Conservation (phyloP, 2,113 vertebrate genomes). For the Promerops cafer region DNA sequence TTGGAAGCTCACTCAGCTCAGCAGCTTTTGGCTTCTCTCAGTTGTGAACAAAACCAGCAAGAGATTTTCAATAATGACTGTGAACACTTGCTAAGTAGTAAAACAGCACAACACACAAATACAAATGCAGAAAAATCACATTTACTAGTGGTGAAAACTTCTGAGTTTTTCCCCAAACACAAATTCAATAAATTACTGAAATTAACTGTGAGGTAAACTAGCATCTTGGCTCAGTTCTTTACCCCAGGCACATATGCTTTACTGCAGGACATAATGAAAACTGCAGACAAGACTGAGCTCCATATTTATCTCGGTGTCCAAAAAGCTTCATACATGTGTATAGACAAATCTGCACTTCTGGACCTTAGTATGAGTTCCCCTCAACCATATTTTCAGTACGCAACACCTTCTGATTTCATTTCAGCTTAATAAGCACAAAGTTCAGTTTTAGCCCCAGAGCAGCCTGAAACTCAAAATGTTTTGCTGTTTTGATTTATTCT, state of each 20-base stretch:
- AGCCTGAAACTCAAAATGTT: background rate
- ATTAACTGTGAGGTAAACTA: background rate
- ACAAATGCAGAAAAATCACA: background rate
- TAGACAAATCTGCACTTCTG: background rate
- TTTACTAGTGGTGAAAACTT: background rate
- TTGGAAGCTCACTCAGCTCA: background rate
- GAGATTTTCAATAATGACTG: background rate
- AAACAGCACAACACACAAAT: background rate
- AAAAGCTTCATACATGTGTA: background rate
- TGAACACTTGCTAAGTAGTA: background rate
- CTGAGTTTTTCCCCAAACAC: background rate
- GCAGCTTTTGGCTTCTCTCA: background rate
- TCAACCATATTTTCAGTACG: background rate
- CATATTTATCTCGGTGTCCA: background rate
- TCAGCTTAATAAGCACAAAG: background rate
- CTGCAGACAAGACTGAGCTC: background rate
- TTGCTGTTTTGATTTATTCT: background rate
- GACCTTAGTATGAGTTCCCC: background rate
- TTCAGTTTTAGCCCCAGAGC: background rate
- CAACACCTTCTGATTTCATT: background rate
- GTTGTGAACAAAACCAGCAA: background rate
- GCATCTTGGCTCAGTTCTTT: background rate
- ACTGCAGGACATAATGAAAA: background rate
- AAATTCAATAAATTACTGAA: background rate
- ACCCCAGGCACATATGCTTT: background rate